Conservation (phyloP, 2,113 vertebrate species). For the Hippocampus mohnikei region DNA sequence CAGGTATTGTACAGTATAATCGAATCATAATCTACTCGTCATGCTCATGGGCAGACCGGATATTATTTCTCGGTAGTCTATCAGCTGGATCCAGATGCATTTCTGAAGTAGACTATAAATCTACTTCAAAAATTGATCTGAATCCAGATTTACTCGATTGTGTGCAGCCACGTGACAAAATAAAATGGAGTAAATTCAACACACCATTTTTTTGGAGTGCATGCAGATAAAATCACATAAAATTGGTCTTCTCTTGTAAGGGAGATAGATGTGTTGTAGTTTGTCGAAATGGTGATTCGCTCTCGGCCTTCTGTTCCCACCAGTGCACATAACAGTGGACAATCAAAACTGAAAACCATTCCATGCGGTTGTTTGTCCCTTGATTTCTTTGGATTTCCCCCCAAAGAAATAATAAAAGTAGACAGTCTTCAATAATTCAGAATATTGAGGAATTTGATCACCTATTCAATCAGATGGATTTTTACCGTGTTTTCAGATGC, state of each 20-base stretch:
- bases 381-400: neutral
- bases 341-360: neutral
- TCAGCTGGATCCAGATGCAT: too few species aligned
- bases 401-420: neutral
- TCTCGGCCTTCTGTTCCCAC: neutral
- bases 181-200: too few species aligned
- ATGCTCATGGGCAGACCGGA: slow-evolving; percentile 29
- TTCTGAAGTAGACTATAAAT: too few species aligned
- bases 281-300: too few species aligned
- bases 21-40: neutral
- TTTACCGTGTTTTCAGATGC: neutral
- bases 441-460: neutral
- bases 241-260: neutral
- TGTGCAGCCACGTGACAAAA: too few species aligned
- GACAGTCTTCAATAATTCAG: neutral
- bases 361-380: neutral
- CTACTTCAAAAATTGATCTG: too few species aligned
- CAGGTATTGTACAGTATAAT: slow-evolving; percentile 60
- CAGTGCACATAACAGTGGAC: neutral
- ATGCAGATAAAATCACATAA: neutral
- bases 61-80: neutral
- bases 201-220: neutral
- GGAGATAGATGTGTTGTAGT: neutral
- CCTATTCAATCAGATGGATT: neutral
- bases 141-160: too few species aligned